These are phyloP conservation scores for Drosophila nasuta DNA, from an alignment of 1,140 invertebrate genomes.

Conservation along the genomic window DNA sequence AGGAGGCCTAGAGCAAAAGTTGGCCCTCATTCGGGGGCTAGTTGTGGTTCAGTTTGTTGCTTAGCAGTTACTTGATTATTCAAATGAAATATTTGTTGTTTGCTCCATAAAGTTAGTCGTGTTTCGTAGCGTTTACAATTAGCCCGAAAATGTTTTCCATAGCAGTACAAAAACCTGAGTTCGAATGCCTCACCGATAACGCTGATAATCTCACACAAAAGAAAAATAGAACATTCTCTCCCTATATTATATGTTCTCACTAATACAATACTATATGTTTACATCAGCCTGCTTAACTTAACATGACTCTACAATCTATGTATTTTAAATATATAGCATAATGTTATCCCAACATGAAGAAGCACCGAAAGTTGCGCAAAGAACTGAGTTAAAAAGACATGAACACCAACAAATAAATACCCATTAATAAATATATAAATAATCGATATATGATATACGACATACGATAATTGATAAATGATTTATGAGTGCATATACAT, in stretches of 20 bases:
- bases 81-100: slow-evolving; percentile 38
- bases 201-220: slow-evolving; percentile 51
- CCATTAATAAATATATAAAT: slow-evolving; percentile 59
- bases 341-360: slow-evolving; percentile 56
- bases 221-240: neutral
- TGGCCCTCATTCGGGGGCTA: neutral
- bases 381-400: slow-evolving; percentile 81
- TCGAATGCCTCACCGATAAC: slow-evolving; percentile 76
- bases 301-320: slow-evolving; percentile 15
- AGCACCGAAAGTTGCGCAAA: slow-evolving; percentile 82
- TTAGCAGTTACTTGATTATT: slow-evolving; percentile 43
- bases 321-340: slow-evolving; percentile 20
- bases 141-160: slow-evolving; percentile 35
- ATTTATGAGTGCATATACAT: slow-evolving; percentile 16
- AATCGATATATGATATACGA: slow-evolving; percentile 50
- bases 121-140: slow-evolving; percentile 53
- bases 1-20: slow-evolving; percentile 49
- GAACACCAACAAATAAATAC: slow-evolving; percentile 55
- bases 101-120: slow-evolving; percentile 32
- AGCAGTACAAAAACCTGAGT: slow-evolving; percentile 56
- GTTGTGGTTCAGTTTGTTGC: slow-evolving; percentile 24
- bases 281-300: slow-evolving; percentile 29
- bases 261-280: slow-evolving; percentile 4
- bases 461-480: slow-evolving; percentile 26
- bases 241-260: slow-evolving; percentile 10